These are phyloP conservation scores for Pteronotus mesoamericanus DNA, from an alignment of 2,797 vertebrate species.

Conservation along the genomic window DNA sequence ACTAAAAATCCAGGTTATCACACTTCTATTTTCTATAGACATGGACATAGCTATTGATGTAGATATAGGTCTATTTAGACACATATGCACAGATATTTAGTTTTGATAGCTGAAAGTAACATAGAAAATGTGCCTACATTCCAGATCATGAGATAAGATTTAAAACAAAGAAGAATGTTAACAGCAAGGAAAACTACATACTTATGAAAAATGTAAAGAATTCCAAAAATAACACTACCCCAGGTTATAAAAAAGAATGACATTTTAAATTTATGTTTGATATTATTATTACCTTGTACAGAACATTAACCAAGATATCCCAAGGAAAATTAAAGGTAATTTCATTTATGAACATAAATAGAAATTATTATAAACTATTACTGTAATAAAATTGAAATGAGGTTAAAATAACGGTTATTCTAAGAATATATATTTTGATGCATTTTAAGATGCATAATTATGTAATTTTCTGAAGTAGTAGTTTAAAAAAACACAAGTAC, in stretches of 20 bases:
- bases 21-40: background rate
- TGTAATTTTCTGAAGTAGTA: background rate
- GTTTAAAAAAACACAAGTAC: background rate
- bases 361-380: background rate
- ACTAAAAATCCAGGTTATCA: background rate
- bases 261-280: background rate
- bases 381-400: background rate
- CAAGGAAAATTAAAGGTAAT: background rate
- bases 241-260: background rate
- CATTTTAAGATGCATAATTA: background rate
- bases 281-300: background rate
- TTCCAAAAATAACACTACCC: background rate
- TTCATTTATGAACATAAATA: background rate
- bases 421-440: background rate
- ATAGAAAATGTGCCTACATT: background rate
- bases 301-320: background rate
- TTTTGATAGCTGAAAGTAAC: background rate
- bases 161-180: background rate
- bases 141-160: background rate
- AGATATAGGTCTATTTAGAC: background rate
- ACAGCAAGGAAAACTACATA: background rate
- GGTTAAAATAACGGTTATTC: background rate
- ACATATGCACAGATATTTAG: background rate
- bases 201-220: background rate
- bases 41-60: background rate